Evolutionary conservation across 92 coral and sea anemone genomes (phyloP), one percentile per base, ranked within the genome.

Genomic region (Zoanthus solanderi): DNA sequence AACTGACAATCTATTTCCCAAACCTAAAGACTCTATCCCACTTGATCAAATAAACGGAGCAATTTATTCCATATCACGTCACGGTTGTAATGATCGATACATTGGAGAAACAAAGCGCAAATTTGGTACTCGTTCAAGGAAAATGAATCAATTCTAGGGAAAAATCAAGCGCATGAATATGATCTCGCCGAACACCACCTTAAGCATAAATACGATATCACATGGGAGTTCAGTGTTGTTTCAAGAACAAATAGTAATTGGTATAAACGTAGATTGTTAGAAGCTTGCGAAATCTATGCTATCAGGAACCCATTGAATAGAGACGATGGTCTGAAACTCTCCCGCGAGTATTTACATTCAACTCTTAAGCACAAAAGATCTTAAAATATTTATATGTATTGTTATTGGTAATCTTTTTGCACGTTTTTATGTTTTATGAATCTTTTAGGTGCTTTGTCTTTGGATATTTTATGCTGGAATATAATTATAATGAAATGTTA

Each of bases 41-140:
- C 4, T 1, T 7, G 54, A 15, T 11, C 77, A 44, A 6, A 37
- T 72, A 5, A 48, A 63, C 2, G 42, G 81, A 54, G 12, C 28
- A 23, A 14, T 47, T 29, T 76, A 76, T 76, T 52, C 66, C 2
- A 76, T 76, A 14, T 66, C 81, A 53, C 53, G 81, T 52, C 60
- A 18, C 17, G 63, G 17, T 0, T 52, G 81, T 30, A 54, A 28
- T 9, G 50, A 12, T 13, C 15, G n/a, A 1, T 42, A 44, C 14
- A 28, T 45, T 1, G 8, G 37, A 29, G 63, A 50, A 31, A 77
- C 46, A 2, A 77, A 76, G 48, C 45, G 81, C 16, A 54, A 76
- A 16, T 52, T 74, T 18, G 11, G 54, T 13, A 74, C 78, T 9
- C 32, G 28, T 74, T 45, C 37, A 18, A 56, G 78, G 14, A 23